Evolutionary conservation across 2,113 vertebrate genomes (phyloP), one percentile per base, ranked within the genome.

Genomic region (Clarias batrachus): DNA sequence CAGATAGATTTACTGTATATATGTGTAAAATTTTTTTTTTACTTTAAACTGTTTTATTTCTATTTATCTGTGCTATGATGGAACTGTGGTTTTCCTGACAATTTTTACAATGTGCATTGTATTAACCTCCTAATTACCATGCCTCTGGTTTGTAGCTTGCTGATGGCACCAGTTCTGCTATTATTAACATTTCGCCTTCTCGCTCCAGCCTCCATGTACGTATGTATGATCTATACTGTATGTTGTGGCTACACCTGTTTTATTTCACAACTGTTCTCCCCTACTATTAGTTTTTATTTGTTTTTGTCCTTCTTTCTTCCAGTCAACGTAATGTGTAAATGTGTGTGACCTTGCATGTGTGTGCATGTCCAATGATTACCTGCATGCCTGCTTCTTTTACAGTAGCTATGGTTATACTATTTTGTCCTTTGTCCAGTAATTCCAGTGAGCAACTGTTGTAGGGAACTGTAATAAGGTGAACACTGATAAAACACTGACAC

Each of bases 131-230:
- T 96, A 96, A 97, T 90, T 74, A 59, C 30, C 65, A 65, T 90
- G 41, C 7, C 94, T 96, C 95, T 95, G 79, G 93, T 96, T 96
- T 96, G 91, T 96, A 97, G 96, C 94, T 94, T 91, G 77, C 96
- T 33, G 97, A 99, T 11, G 96, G 96, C 84, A 90, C 96, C 92
- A 93, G 93, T 91, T 96, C 96, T 73, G 93, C 95, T 88, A 92
- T 97, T 92, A 97, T 97, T 99, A 98, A 97, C 95, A 92, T 91
- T 78, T 95, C 95, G 77, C 86, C 95, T 90, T 94, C 97, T 95
- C 83, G 91, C 87, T 93, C 95, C 95, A 95, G 92, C 88, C 93
- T 96, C 89, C 96, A 96, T 96, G 97, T 99, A 97, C 95, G 98
- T 99, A 99, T 89, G 63, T 85, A 77, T 93, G 37, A 85, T 82